Base-by-base conservation (phyloP, 2,888 invertebrate genomes). In the Laothoe populi region DNA sequence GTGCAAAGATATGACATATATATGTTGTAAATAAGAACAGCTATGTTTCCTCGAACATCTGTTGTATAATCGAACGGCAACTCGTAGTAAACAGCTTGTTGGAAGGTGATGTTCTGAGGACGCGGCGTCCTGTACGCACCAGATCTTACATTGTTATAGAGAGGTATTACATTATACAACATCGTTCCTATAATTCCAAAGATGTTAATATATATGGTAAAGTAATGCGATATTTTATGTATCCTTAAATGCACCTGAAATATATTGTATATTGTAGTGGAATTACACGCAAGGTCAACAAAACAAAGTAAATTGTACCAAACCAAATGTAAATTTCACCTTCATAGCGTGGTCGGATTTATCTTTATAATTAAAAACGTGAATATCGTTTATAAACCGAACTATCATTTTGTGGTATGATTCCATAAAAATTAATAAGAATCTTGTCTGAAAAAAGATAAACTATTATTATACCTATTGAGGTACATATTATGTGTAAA, bases 331-430 rank as follows among this genome's bases (percentile, higher is more conserved):
- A n/a, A n/a, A n/a, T n/a, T n/a, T 59, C 64, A 72, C 72, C 66
- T 72, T 61, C 71, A 72, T 70, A 2, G 72, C 66, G 40, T 60
- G 65, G 7, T 68, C 53, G 13, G 71, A 72, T 2, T 57, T 49
- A 62, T 72, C 61, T 59, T 72, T 72, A 46, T 58, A 66, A 49
- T 60, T 71, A 31, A 68, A 72, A n/a, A 72, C 21, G 35, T 72
- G 72, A 0, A 66, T 58, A 40, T 66, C 38, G 0, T 64, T 70
- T 4, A 71, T 57, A 42, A 72, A 72, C 4, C 57, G 24, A 49
- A 44, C 60, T 1, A 60, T 64, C 11, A 72, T 2, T 0, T 16
- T n/a, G n/a, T 66, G 66, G 35, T 72, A 72, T 7, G 58, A 60
- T 0, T n/a, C 8, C 0, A 65, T 58, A 23, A 59, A 61, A 4